Evolutionary conservation across 2,797 vertebrate genomes (phyloP).

Genomic region (Helarctos malayanus): DNA sequence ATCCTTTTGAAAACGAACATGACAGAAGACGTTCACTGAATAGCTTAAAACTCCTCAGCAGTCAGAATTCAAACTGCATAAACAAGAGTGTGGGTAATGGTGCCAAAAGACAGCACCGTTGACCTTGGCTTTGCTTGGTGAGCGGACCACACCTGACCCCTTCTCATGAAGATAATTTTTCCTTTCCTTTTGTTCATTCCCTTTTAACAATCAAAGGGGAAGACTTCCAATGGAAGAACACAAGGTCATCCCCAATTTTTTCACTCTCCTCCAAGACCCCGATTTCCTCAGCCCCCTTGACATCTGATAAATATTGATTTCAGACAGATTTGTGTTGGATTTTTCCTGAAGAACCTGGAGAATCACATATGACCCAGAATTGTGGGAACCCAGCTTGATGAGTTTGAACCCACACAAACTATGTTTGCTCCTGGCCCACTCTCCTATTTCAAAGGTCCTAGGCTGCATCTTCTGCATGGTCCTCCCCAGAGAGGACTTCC

Average conservation of each 20-base stretch:
- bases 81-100: constrained; percentile 52
- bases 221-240: neutral
- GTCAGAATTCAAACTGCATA: constrained; percentile 72
- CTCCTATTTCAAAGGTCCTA: neutral
- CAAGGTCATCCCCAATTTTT: neutral
- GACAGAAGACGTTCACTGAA: constrained; percentile 78
- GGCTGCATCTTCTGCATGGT: rapidly evolving
- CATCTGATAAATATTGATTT: neutral
- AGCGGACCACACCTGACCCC: neutral
- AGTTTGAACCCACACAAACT: neutral
- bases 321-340: neutral
- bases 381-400: neutral
- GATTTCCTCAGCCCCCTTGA: neutral
- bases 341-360: neutral
- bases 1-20: constrained; percentile 86
- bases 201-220: neutral
- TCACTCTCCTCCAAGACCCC: neutral
- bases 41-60: constrained; percentile 80
- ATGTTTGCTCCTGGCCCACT: neutral
- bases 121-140: constrained; percentile 62
- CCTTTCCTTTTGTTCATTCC: neutral
- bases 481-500: no score
- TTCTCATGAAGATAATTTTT: neutral
- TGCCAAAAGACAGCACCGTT: constrained; percentile 15
- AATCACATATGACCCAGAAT: neutral